Evolutionary conservation across 2,113 vertebrate genomes (phyloP).

Genomic region (Ptychochromis oligacanthus): DNA sequence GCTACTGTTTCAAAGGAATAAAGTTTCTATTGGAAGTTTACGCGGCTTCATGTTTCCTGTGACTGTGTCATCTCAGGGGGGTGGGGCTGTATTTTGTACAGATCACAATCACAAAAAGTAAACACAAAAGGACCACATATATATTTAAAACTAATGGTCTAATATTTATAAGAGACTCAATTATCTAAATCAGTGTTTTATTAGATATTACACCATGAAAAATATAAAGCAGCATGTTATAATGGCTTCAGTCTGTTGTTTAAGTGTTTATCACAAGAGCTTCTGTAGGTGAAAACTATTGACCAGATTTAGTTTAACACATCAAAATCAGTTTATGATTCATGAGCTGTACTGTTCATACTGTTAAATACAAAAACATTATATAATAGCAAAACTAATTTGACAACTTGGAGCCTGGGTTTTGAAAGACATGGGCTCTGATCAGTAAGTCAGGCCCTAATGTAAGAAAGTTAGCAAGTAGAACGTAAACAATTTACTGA

Average conservation of each 20-base stretch:
- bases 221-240: constrained; percentile 17
- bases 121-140: no score
- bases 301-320: neutral
- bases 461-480: no score
- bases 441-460: no score
- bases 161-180: neutral
- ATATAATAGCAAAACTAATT: no score
- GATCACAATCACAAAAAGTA: no score
- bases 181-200: neutral
- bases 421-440: no score
- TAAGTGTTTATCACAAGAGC: neutral
- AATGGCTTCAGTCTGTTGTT: neutral
- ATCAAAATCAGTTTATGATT: no score
- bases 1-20: neutral
- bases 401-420: no score
- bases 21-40: neutral
- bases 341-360: no score
- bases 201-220: neutral
- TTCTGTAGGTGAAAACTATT: neutral
- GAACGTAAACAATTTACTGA: no score
- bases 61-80: neutral
- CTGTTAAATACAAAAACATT: no score
- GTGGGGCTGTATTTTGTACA: no score
- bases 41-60: neutral
- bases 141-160: neutral